These are phyloP conservation scores for Galaxias olidus DNA, from an alignment of 2,797 vertebrate species.

Conservation along the genomic window DNA sequence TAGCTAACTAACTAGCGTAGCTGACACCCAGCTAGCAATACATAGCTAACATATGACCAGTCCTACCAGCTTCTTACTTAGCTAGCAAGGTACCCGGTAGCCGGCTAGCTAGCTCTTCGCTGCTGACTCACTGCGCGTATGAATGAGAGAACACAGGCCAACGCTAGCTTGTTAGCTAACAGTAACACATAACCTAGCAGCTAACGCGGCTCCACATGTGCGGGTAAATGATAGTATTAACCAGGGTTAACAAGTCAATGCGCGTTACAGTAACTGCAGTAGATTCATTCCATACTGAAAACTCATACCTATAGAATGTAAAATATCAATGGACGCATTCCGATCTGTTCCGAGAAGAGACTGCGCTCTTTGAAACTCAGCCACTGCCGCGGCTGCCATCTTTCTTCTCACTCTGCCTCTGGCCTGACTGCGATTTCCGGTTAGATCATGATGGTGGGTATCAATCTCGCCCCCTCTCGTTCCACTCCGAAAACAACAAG, in stretches of 20 bases:
- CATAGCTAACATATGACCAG: background rate
- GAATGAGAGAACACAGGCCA: background rate
- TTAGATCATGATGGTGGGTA: conserved; percentile 15
- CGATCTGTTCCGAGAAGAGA: conserved; percentile 90
- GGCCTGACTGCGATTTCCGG: conserved; percentile 50
- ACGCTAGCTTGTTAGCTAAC: conserved; percentile 13
- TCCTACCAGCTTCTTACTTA: conserved; percentile 49
- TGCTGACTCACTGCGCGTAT: conserved; percentile 73
- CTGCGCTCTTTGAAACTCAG: conserved; percentile 96
- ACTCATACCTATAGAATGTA: conserved; percentile 90
- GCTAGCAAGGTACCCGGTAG: conserved; percentile 50
- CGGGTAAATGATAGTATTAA: background rate
- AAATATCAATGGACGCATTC: conserved; percentile 92
- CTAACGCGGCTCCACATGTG: background rate
- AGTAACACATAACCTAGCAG: conserved; percentile 5
- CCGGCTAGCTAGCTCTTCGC: conserved; percentile 55
- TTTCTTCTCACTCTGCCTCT: conserved; percentile 72
- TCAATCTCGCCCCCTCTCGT: background rate
- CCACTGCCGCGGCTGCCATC: conserved; percentile 93
- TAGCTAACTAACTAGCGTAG: background rate
- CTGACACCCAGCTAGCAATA: background rate
- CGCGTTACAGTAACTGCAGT: no score
- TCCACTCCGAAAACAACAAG: background rate
- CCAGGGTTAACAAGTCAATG: background rate
- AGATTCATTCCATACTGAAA: background rate